Evolutionary conservation across 2,797 vertebrate species (phyloP).

Genomic region (Ctenosaura bakeri): DNA sequence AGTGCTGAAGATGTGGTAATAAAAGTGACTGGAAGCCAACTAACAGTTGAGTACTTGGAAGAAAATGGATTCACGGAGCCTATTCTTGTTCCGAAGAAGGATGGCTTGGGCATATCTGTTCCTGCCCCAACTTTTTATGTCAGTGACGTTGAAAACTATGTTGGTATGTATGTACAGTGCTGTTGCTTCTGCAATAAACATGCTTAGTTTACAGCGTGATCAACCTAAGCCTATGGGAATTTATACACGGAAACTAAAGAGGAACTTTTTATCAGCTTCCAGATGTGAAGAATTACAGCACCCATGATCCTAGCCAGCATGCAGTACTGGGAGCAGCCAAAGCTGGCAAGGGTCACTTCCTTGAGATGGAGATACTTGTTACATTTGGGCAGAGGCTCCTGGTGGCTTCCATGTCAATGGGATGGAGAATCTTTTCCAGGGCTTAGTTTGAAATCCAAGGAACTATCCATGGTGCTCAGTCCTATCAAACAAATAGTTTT

Average conservation of each 20-base stretch:
- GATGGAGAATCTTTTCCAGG: no score
- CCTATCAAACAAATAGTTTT: no score
- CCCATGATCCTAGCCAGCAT: neutral
- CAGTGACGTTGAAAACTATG: conserved; percentile 98
- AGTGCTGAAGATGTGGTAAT: conserved; percentile 94
- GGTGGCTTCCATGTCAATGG: no score
- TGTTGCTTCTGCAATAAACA: neutral
- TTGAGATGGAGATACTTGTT: neutral
- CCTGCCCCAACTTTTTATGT: conserved; percentile 97
- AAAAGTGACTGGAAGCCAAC: conserved; percentile 90
- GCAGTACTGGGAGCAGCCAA: neutral
- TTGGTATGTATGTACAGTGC: conserved; percentile 83
- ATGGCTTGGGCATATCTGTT: conserved; percentile 91
- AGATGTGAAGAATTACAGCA: neutral
- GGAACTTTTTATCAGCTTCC: neutral
- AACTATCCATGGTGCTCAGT: no score
- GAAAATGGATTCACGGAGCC: conserved; percentile 95
- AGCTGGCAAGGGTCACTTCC: neutral
- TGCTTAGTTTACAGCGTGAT: neutral
- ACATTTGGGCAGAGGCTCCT: no score
- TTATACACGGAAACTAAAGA: neutral
- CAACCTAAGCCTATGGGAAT: neutral
- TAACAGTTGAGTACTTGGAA: conserved; percentile 92
- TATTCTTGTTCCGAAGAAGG: conserved; percentile 94
- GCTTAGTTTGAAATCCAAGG: no score